These are phyloP conservation scores for Pygoscelis adeliae DNA, from an alignment of 2,113 vertebrate genomes.

Conservation along the genomic window DNA sequence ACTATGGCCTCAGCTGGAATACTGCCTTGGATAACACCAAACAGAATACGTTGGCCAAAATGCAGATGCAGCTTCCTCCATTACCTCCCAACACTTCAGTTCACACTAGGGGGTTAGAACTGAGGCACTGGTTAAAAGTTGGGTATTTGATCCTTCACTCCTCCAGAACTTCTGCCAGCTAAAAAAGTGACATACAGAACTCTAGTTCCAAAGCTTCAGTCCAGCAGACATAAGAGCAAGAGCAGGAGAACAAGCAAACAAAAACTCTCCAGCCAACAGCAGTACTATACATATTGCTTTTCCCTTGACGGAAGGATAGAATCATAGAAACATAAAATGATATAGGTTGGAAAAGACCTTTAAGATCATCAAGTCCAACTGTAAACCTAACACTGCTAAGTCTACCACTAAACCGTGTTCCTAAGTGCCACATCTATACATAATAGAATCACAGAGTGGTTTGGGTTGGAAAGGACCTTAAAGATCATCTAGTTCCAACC, in stretches of 20 bases:
- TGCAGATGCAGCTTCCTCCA: background rate
- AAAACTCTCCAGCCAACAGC: background rate
- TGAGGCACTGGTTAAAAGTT: background rate
- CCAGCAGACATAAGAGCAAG: background rate
- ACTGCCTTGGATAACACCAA: background rate
- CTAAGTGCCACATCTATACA: background rate
- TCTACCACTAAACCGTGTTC: background rate
- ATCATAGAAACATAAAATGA: background rate
- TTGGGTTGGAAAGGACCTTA: background rate
- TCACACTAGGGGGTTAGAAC: background rate
- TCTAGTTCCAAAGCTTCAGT: background rate
- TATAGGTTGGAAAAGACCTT: background rate
- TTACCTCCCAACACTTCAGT: background rate
- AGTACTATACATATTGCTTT: background rate
- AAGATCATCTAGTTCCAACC: background rate
- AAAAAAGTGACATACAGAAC: background rate
- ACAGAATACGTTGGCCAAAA: background rate
- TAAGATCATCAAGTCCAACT: background rate
- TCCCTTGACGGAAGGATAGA: background rate
- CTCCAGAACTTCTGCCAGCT: background rate
- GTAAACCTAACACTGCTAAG: background rate
- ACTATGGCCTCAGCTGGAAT: background rate
- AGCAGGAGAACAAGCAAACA: background rate
- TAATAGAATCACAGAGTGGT: accelerated
- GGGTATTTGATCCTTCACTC: background rate